phyloP scores from a whole-genome alignment of 2,797 vertebrate species.

The Oreochromis grahami region DNA sequence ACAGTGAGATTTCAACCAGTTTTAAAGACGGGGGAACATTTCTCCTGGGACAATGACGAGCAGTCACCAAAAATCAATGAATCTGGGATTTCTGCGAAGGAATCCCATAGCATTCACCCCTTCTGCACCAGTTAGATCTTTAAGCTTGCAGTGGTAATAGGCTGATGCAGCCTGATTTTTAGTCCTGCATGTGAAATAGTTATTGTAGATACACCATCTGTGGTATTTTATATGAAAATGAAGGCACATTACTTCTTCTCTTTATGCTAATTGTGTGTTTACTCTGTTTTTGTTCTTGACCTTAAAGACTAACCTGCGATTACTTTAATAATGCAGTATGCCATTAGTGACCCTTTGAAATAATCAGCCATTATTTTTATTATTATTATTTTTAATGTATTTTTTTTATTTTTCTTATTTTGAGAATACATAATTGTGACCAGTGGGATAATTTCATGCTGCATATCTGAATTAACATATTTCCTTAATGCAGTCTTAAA shows the following conservation, averaged over 20 bases:
- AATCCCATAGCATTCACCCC: neutral
- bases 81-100: neutral
- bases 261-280: neutral
- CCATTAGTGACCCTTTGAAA: neutral
- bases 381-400: neutral
- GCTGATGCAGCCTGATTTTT: neutral
- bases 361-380: neutral
- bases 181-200: neutral
- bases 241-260: neutral
- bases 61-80: neutral
- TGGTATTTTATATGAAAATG: neutral
- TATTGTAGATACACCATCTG: neutral
- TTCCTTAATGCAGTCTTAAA: neutral
- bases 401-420: no score
- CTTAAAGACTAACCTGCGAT: neutral
- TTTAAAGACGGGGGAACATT: neutral
- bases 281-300: neutral
- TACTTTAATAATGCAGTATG: neutral
- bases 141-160: neutral
- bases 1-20: neutral
- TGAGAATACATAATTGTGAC: neutral
- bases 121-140: neutral
- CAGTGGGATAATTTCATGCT: neutral
- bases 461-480: neutral
- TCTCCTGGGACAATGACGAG: neutral